phyloP scores from a whole-genome alignment of 2,797 vertebrate species.

The Saxicola maurus region DNA sequence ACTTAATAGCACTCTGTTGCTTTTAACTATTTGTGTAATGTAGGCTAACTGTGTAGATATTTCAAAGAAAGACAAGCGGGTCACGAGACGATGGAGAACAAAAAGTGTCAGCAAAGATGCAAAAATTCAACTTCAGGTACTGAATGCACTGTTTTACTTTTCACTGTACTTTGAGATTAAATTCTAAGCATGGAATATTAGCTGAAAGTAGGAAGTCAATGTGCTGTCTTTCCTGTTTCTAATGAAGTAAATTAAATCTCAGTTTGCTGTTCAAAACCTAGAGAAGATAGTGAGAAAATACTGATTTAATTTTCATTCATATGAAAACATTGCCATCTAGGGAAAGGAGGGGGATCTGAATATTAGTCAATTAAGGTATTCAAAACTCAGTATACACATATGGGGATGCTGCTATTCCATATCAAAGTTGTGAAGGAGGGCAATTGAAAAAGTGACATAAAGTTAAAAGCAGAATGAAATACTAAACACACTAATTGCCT shows the following conservation, averaged over 20 bases:
- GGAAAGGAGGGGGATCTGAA: background rate
- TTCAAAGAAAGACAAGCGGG: constrained; percentile 99
- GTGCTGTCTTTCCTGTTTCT: background rate
- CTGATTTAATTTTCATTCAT: background rate
- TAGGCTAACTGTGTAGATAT: constrained; percentile 99
- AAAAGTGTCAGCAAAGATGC: constrained; percentile 99
- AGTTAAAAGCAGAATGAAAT: background rate
- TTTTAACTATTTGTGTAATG: constrained; percentile 80
- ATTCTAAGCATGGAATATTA: background rate
- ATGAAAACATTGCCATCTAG: constrained; percentile 31
- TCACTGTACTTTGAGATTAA: background rate
- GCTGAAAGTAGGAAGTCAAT: background rate
- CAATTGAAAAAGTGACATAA: background rate
- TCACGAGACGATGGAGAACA: constrained; percentile 99
- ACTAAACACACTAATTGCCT: background rate
- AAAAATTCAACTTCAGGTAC: constrained; percentile 99
- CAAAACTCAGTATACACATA: background rate
- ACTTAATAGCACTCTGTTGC: constrained; percentile 77
- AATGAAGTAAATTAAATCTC: background rate
- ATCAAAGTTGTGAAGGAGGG: background rate
- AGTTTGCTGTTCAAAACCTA: background rate
- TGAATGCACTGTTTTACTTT: constrained; percentile 42
- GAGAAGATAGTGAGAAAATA: background rate
- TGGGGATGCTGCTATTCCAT: background rate
- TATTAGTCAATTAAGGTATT: background rate